Evolutionary conservation across 2,113 vertebrate species (phyloP), one percentile per base, ranked within the genome.

Genomic region (Eulacestoma nigropectus): DNA sequence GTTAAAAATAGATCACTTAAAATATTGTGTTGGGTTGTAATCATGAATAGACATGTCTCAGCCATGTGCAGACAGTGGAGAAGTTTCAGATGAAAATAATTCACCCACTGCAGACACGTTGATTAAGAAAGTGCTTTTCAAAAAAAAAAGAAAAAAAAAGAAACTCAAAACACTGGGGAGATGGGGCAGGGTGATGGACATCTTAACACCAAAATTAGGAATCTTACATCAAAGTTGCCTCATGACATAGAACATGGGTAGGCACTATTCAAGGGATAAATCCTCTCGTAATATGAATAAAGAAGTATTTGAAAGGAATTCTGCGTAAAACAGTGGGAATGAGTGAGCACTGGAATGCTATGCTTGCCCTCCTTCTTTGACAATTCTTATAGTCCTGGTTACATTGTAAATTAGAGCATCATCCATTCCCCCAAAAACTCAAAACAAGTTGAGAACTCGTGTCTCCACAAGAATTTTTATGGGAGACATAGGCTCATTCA

Each of bases 1-100:
- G 44, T 68, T 69, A 82, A 87, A 94, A 94, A 87, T 49, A 84
- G 39, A 87, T 60, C 29, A 72, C n/a, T 72, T 84, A 56, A 75
- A 89, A 84, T 83, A 64, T 26, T 73, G 13, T 73, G 4, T 60
- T 87, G 52, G 25, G 35, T 79, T 89, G 32, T 53, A 69, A 79
- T 84, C 49, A 79, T 4, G 3, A 78, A 42, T 19, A 87, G 62
- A 47, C 4, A 13, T 1, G 2, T 64, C 41, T 94, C 26, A n/a
- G 16, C 49, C 53, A 46, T 5, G 50, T 23, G 20, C 26, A 60
- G 44, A 84, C 5, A 75, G 27, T 47, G 44, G 25, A 64, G 65
- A 89, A 55, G 9, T 23, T 87, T 74, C n/a, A 30, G 52, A 73
- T 62, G 16, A 78, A 79, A 44, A 68, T 49, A 81, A 50, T 78